Conservation (phyloP, 2,888 invertebrate genomes). For the Eristalis intricaria region DNA sequence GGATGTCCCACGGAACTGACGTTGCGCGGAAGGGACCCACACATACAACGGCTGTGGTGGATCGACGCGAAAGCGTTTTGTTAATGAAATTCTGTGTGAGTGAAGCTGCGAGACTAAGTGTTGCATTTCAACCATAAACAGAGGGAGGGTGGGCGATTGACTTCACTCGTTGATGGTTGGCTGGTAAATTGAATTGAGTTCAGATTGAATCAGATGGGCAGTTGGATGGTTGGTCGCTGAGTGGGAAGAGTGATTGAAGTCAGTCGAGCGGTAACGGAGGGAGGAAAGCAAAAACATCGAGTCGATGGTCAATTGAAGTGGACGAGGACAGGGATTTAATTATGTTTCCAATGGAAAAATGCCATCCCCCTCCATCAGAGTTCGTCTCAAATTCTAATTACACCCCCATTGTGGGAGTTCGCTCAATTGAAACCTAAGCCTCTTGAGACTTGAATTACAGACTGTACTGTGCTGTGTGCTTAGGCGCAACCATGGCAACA, state of each 20-base stretch:
- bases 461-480: too few relatives aligned
- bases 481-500: too few relatives aligned
- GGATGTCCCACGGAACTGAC: slow-evolving; percentile 24
- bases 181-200: slow-evolving; percentile 55
- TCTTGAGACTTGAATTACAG: not conserved
- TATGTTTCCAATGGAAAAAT: not conserved
- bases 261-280: slow-evolving; percentile 11
- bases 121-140: slow-evolving; percentile 26
- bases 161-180: slow-evolving; percentile 3
- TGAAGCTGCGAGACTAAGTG: slow-evolving; percentile 7
- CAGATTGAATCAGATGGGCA: slow-evolving; percentile 40
- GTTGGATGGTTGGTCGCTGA: not conserved
- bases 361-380: too few relatives aligned
- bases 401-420: not conserved
- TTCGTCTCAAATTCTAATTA: not conserved
- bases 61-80: slow-evolving; percentile 28
- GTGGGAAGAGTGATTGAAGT: slow-evolving; percentile 50
- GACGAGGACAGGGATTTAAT: not conserved
- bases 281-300: not conserved
- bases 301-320: slow-evolving; percentile 4
- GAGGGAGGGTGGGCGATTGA: not conserved
- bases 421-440: not conserved
- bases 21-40: not conserved
- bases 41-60: not conserved
- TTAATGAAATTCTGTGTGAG: slow-evolving; percentile 50